Evolutionary conservation across 2,113 vertebrate species (phyloP).

Genomic region (Cebus imitator): DNA sequence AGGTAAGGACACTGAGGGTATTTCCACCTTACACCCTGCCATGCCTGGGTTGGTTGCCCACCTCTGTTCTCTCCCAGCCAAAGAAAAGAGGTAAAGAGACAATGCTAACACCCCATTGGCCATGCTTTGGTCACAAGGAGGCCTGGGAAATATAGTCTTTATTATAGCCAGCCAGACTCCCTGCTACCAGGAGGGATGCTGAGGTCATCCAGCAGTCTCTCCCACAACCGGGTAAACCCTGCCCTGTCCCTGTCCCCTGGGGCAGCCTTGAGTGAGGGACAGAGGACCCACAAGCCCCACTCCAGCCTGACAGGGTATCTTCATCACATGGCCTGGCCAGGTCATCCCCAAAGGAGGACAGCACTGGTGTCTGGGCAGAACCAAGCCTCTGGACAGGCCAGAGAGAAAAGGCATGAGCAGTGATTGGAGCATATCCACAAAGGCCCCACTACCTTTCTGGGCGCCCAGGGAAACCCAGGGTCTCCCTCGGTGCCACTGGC

Average conservation of each 20-base stretch:
- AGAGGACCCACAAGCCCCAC: neutral
- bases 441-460: neutral
- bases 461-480: fast-evolving
- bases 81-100: neutral
- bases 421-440: fast-evolving
- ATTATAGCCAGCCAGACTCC: neutral
- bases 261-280: neutral
- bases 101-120: neutral
- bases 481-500: neutral
- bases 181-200: neutral
- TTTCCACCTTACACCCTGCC: neutral
- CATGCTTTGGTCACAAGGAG: neutral
- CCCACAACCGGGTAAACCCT: neutral
- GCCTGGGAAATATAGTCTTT: neutral
- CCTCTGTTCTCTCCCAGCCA: neutral
- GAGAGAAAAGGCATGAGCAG: fast-evolving
- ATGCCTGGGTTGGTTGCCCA: neutral
- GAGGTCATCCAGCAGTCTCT: neutral
- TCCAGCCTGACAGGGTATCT: neutral
- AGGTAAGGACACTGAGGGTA: neutral
- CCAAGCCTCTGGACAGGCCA: neutral
- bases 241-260: neutral
- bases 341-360: fast-evolving
- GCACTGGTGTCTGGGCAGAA: neutral
- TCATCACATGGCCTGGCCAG: neutral